phyloP scores from a whole-genome alignment of 2,797 vertebrate species.

The Mus caroli region DNA sequence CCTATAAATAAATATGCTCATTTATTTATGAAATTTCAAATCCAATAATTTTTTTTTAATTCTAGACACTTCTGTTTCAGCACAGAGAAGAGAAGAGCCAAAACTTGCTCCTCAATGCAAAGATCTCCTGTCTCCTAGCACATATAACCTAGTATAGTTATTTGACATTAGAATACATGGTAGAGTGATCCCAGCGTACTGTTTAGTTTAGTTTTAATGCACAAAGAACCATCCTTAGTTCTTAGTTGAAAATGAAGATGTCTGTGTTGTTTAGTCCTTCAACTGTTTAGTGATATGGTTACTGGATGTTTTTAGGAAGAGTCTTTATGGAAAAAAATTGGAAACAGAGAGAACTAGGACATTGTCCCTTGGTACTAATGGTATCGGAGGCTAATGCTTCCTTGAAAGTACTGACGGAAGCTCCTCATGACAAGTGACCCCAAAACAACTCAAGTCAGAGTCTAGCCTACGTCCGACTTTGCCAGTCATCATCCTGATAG shows the following conservation, averaged over 20 bases:
- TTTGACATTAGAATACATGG: not conserved
- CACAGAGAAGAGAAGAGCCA: not conserved
- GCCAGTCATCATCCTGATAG: not conserved
- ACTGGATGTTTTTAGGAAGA: not conserved
- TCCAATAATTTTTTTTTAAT: not conserved
- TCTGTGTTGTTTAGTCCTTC: not conserved
- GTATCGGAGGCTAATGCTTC: not conserved
- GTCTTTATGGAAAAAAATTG: not conserved
- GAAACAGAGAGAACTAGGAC: not conserved
- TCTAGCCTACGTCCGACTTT: no score
- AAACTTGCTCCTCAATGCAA: not conserved
- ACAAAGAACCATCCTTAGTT: not conserved
- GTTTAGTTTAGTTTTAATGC: not conserved
- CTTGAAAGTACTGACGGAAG: not conserved
- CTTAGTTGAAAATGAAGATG: not conserved
- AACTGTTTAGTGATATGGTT: not conserved
- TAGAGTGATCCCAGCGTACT: not conserved
- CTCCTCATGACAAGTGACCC: not conserved
- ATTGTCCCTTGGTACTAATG: fast-evolving
- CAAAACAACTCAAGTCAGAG: not conserved
- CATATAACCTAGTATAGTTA: not conserved
- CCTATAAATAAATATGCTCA: not conserved
- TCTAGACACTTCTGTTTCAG: not conserved
- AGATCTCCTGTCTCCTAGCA: not conserved
- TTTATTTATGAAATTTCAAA: conserved; percentile 21